phyloP scores from a whole-genome alignment of 2,113 vertebrate species.

The Athene cunicularia region DNA sequence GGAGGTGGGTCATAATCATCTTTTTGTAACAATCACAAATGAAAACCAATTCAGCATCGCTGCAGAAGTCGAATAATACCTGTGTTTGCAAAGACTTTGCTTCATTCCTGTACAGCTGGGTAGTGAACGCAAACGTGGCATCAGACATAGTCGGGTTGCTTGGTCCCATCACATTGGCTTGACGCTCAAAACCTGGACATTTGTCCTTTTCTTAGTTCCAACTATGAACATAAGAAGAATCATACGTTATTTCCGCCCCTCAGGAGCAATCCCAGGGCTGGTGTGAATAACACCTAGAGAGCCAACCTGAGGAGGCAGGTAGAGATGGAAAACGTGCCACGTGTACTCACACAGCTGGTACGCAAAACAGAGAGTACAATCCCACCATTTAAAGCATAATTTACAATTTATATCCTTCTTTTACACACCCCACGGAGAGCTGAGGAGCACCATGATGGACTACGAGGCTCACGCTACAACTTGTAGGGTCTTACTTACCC shows the following conservation, averaged over 20 bases:
- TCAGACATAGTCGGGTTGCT: neutral
- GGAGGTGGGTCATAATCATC: neutral
- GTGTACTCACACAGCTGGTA: rapidly evolving
- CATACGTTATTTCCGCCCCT: neutral
- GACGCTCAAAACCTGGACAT: neutral
- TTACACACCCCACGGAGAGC: rapidly evolving
- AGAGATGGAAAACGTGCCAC: rapidly evolving
- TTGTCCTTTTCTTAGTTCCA: neutral
- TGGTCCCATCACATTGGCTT: constrained; percentile 26
- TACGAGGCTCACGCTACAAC: too few species aligned
- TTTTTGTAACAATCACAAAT: neutral
- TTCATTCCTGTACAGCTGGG: neutral
- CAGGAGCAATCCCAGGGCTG: neutral
- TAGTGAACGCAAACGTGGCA: neutral
- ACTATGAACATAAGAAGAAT: neutral
- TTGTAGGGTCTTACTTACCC: neutral
- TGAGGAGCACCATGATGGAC: neutral
- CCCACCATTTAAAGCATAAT: rapidly evolving
- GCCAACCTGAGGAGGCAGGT: neutral
- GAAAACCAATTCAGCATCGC: neutral
- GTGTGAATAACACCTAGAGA: neutral
- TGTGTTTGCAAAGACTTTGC: constrained; percentile 30
- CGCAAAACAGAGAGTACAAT: neutral
- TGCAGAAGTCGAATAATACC: constrained; percentile 41
- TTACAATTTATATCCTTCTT: neutral